These are phyloP conservation scores for Acanthosoma haemorrhoidale DNA, from an alignment of 2,888 invertebrate species.

Conservation along the genomic window DNA sequence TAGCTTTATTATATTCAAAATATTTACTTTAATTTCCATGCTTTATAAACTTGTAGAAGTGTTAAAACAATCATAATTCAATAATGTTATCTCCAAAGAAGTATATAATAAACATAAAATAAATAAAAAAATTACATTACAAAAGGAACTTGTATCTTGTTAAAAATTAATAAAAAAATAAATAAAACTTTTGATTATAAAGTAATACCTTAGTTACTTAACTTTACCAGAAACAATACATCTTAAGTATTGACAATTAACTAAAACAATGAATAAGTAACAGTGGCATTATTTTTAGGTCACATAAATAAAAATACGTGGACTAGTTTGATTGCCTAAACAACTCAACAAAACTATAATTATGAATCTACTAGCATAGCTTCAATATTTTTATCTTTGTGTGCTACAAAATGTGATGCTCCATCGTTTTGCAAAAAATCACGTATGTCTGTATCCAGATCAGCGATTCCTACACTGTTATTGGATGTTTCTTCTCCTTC, in stretches of 20 bases:
- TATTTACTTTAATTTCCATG: no score
- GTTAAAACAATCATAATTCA: no score
- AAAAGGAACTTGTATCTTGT: background rate
- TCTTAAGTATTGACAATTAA: background rate
- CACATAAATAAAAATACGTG: background rate
- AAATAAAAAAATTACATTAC: no score
- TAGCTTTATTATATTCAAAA: no score
- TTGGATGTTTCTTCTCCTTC: constrained; percentile 34
- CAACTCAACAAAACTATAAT: background rate
- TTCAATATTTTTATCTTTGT: background rate
- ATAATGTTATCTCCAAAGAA: no score
- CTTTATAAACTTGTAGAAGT: no score
- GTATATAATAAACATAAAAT: background rate
- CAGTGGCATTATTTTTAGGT: background rate
- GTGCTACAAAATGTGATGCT: constrained; percentile 43
- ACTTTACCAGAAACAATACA: background rate
- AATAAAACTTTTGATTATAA: constrained; percentile 9
- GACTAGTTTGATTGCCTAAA: background rate
- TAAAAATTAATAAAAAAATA: constrained; percentile 1
- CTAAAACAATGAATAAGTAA: background rate
- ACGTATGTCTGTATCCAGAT: constrained; percentile 61
- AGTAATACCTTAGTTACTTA: constrained; percentile 2
- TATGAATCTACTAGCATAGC: background rate
- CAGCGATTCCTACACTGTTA: constrained; percentile 48
- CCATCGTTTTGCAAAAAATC: constrained; percentile 65